Evolutionary conservation across 1,140 invertebrate genomes (phyloP), one percentile per base, ranked within the genome.

Genomic region (Heliconius congener): DNA sequence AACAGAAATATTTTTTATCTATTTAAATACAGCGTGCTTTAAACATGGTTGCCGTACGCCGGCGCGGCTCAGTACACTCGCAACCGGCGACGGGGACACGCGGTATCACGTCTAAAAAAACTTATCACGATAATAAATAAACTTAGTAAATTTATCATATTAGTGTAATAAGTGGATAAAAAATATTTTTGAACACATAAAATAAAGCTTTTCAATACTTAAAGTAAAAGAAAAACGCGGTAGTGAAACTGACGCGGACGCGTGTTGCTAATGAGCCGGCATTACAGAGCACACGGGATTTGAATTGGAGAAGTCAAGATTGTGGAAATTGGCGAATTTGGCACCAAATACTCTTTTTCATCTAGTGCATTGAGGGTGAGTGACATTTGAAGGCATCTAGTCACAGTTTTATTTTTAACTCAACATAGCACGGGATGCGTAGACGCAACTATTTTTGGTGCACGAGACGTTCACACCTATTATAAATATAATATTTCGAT

Each of bases 401-500:
- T 77, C 81, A 71, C 81, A 83, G 84, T 82, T 90, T 88, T 93
- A 93, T 93, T 93, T 93, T 91, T 92, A 91, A 87, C 85, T 79
- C 80, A 73, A 79, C 83, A 80, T 86, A 84, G 81, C 86, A 81
- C 84, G 87, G 79, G 88, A 91, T 90, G 89, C 87, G 84, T 88
- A 83, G 80, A 82, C 86, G 87, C 81, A 88, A 85, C 92, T 94
- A 93, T 94, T 94, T 93, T 94, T 89, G 89, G 91, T 86, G 74
- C 84, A 88, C 84, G 84, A 84, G 82, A 84, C 87, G 89, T 89
- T 91, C 87, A 86, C 89, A 89, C 86, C 86, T 89, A 89, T 84
- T 86, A 80, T 86, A 82, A 91, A 88, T 55, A 71, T 50, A 57
- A 55, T 88, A 84, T 82, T 86, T 82, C 83, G 87, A 80, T 91